Evolutionary conservation across 2,113 vertebrate species (phyloP).

Genomic region (Vidua macroura): DNA sequence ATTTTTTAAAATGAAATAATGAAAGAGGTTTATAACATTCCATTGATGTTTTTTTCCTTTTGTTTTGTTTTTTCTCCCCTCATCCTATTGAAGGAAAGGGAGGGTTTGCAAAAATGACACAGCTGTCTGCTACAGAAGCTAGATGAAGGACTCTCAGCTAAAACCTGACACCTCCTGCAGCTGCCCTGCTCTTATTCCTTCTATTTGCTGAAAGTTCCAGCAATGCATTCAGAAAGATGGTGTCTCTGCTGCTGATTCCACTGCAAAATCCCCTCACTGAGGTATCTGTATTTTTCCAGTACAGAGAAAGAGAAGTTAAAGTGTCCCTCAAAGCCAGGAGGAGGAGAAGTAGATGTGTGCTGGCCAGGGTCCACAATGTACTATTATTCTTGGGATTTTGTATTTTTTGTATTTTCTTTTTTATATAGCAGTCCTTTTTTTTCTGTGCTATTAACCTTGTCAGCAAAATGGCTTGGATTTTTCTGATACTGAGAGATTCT

Average conservation of each 20-base stretch:
- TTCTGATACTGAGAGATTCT: background rate
- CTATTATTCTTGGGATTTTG: background rate
- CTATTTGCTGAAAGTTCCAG: background rate
- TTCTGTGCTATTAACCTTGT: background rate
- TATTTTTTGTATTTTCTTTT: background rate
- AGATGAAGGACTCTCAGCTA: background rate
- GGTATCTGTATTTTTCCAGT: background rate
- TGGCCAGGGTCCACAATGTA: background rate
- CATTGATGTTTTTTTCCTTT: background rate
- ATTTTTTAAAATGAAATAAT: background rate
- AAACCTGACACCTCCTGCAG: background rate
- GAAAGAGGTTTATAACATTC: background rate
- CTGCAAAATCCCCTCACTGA: background rate
- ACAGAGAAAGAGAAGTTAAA: background rate
- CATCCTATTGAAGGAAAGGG: background rate
- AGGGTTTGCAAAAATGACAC: background rate
- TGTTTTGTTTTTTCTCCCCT: background rate
- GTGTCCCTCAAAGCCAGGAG: background rate
- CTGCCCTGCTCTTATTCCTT: background rate
- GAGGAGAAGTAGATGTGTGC: background rate
- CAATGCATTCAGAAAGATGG: background rate
- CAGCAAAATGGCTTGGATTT: background rate
- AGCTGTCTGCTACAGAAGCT: background rate
- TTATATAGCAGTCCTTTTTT: background rate
- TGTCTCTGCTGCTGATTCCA: background rate